Base-by-base conservation (phyloP, 2,113 vertebrate genomes). In the Hirundichthys speculiger region DNA sequence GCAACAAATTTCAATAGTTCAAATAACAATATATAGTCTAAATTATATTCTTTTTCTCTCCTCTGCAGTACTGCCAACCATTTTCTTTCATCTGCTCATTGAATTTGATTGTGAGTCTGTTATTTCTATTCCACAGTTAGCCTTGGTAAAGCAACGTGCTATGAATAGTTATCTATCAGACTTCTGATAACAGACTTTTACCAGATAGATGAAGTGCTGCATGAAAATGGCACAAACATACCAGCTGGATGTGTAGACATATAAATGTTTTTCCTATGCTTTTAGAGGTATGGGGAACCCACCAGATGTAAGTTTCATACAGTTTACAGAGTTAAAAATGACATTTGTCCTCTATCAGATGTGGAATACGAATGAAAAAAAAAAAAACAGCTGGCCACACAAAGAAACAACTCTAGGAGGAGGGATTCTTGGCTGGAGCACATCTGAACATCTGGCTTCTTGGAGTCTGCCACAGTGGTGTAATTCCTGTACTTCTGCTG, bases 401-500 rank as follows among this genome's bases (percentile, higher is more conserved):
- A 71, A 48, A 54, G 24, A 24, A 56, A 27, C 19, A 15, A 13
- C 67, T 58, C 49, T 4, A 49, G 60, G 51, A 40, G 48, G 47
- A 64, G 49, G 45, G 11, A 38, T 58, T 75, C 3, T 57, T 21
- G 13, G 14, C 59, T 59, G 56, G 68, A 48, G 34, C 22, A 10
- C 53, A 62, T 75, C 58, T 75, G 66, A 54, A 78, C 68, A 65
- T 86, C 52, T 75, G 66, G 79, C 69, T 15, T 75, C 45, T 50
- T 62, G 52, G 43, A 80, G 62, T 41, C 61, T 54, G 49, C 64
- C 61, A 73, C 54, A 41, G 45, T 76, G 73, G 69, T 27, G 2
- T 30, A 24, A 55, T 24, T 75, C 67, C 65, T 65, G 64, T 51
- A 45, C 70, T 59, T 69, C 80, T 79, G 78, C 76, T 82, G 82